These are phyloP conservation scores for Naja naja DNA, from an alignment of 2,113 vertebrate genomes.

Conservation along the genomic window DNA sequence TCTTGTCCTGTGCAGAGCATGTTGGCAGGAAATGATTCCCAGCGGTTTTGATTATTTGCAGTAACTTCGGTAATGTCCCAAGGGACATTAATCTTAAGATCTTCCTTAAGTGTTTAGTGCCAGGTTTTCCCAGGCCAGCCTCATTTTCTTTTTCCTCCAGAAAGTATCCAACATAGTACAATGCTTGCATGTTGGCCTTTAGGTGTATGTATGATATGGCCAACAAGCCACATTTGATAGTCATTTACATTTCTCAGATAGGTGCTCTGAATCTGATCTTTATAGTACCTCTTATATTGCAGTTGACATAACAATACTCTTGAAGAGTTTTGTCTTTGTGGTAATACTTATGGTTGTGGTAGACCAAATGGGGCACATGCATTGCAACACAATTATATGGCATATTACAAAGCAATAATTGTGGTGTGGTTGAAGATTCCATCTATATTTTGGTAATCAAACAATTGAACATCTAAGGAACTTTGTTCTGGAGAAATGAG, in stretches of 20 bases:
- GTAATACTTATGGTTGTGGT: neutral
- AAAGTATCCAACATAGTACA: neutral
- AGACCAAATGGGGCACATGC: neutral
- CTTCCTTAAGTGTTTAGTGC: too few relatives aligned
- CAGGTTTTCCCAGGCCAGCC: too few relatives aligned
- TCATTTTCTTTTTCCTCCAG: neutral
- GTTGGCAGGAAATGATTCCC: too few relatives aligned
- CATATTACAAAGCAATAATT: neutral
- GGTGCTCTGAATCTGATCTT: neutral
- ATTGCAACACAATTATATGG: neutral
- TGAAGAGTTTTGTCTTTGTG: neutral
- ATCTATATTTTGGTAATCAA: neutral
- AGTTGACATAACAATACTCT: neutral
- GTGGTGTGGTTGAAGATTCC: neutral
- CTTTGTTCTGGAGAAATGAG: neutral
- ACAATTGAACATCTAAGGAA: neutral
- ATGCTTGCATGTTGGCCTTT: neutral
- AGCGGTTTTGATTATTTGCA: too few relatives aligned
- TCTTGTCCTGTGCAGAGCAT: too few relatives aligned
- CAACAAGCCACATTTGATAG: neutral
- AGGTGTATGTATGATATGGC: neutral
- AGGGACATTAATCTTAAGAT: too few relatives aligned
- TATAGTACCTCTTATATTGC: neutral
- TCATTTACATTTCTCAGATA: neutral
- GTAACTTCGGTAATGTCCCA: too few relatives aligned